Conservation (phyloP, 2,797 vertebrate species). For the Xerus rutilus region DNA sequence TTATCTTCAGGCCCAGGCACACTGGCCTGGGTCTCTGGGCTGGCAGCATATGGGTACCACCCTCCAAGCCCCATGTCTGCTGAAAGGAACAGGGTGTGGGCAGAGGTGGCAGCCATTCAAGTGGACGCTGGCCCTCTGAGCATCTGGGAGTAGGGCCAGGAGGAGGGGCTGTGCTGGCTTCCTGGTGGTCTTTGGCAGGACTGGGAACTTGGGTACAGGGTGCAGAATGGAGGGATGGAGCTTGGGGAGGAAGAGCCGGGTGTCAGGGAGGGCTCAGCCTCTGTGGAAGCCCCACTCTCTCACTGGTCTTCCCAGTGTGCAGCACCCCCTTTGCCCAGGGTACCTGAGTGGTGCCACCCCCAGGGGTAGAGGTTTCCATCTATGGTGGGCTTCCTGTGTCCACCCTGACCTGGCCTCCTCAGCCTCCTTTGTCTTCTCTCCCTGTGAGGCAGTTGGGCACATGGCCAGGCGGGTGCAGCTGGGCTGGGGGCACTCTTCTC, state of each 20-base stretch:
- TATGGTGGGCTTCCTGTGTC: background rate
- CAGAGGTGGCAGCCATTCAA: slow-evolving; percentile 67
- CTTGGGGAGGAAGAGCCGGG: background rate
- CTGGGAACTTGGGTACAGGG: background rate
- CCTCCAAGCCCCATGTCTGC: slow-evolving; percentile 37
- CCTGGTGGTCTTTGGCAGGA: slow-evolving; percentile 6
- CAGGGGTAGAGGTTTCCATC: background rate
- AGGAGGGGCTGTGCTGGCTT: background rate
- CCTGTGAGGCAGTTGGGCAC: background rate
- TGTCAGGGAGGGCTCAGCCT: background rate
- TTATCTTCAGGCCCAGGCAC: slow-evolving; percentile 65
- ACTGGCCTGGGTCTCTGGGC: slow-evolving; percentile 62
- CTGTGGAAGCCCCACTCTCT: background rate
- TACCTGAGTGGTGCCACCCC: background rate
- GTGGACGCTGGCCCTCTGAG: background rate
- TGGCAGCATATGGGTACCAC: background rate
- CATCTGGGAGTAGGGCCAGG: slow-evolving; percentile 59
- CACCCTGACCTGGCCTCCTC: background rate
- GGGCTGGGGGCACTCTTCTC: background rate
- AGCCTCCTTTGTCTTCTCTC: background rate
- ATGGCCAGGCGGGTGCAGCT: background rate
- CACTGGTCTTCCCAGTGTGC: background rate
- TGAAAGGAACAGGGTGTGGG: background rate
- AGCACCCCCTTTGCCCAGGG: background rate
- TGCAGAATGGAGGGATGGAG: background rate